A percentile compares a stretch with the other conserved stretches of the same genome.
Evolutionary conservation across 92 coral and sea anemone genomes (phyloP).

Genomic region (Phymanthus crucifer): DNA sequence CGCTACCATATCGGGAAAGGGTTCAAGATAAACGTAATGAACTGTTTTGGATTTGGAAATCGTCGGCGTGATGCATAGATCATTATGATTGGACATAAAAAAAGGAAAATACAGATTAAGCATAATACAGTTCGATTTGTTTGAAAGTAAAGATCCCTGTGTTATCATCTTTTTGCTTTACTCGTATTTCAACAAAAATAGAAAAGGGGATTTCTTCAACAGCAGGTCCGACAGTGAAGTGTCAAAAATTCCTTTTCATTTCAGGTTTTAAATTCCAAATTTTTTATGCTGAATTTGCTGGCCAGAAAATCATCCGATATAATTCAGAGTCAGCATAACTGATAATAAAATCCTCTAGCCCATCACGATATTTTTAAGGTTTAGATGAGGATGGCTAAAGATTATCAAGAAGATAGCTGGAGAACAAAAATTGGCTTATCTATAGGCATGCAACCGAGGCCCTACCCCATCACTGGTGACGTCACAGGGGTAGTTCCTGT

Average conservation of each 20-base stretch:
- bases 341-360: neutral
- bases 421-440: constrained; percentile 1
- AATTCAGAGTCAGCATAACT: neutral
- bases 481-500: constrained; percentile 44
- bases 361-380: neutral
- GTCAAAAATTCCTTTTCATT: too few species aligned
- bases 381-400: neutral
- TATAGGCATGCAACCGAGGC: constrained; percentile 32
- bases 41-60: neutral
- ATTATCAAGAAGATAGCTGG: neutral
- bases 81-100: too few species aligned
- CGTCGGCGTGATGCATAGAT: too few species aligned
- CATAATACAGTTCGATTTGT: too few species aligned
- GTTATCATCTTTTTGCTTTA: too few species aligned
- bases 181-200: too few species aligned
- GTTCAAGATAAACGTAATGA: neutral
- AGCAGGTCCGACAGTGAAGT: too few species aligned
- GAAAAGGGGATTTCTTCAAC: too few species aligned
- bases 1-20: neutral
- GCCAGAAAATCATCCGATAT: neutral
- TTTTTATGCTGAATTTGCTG: neutral
- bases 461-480: constrained; percentile 17
- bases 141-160: too few species aligned
- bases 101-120: too few species aligned
- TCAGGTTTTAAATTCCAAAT: neutral